Evolutionary conservation across 35 echinoderm and acorn worm genomes (phyloP), one percentile per base, ranked within the genome.

Genomic region (Amphiura filiformis): DNA sequence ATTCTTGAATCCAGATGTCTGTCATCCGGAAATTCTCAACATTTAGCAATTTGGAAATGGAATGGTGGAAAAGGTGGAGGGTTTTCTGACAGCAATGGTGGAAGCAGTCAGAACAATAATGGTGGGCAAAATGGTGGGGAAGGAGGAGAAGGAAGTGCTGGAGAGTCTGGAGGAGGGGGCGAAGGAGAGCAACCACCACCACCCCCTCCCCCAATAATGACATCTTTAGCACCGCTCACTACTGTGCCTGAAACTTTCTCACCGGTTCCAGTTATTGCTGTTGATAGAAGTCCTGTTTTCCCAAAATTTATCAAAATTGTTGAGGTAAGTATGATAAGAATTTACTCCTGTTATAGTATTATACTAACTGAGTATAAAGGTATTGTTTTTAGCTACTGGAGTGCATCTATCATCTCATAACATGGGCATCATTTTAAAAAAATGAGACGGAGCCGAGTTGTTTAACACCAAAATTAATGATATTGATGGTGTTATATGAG

Each of bases 241-340:
- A n/a, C n/a, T n/a, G 93, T 97, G 13, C 96, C 96, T 30, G 96
- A 98, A 75, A 81, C 78, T 22, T 92, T 98, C 39, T 86, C 96
- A 37, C 96, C 96, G 39, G 82, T 98, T 35, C 96, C 96, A 32
- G 86, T 98, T 22, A 94, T 98, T 84, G 96, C 96, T 18, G 96
- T 98, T 22, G 82, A 65, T 77, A 88, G 96, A 84, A 98, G 94
- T 94, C 96, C 96, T 23, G 89, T 98, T 35, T 98, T 98, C 61
- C 96, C 96, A 33, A 98, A 98, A 81, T 98, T 98, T 76, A 94
- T 98, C 23, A 98, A 98, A 92, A 98, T 98, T 35, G 83, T 98
- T 84, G 96, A 98, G 87, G 96, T 98, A 86, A 76, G 83, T 82
- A n/a, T n/a, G n/a, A n/a, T n/a, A n/a, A n/a, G 18, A 33, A 84